Conservation (phyloP, 2,113 vertebrate genomes). For the Oncorhynchus nerka region DNA sequence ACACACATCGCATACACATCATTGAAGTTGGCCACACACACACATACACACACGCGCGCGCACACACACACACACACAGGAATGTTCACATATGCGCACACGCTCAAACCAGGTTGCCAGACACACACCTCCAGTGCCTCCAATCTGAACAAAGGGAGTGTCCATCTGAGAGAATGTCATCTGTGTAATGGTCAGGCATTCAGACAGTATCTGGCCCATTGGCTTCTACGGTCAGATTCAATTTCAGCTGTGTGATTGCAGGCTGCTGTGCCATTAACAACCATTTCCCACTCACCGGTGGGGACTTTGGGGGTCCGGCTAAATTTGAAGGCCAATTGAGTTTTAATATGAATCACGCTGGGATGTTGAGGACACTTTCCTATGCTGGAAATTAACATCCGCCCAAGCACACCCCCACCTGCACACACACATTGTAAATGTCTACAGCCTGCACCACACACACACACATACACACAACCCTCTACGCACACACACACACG, state of each 20-base stretch:
- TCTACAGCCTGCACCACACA: slow-evolving; percentile 25
- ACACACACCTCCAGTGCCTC: background rate
- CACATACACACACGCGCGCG: background rate
- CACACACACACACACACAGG: slow-evolving; percentile 10
- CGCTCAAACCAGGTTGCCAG: background rate
- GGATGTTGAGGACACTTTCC: slow-evolving; percentile 68
- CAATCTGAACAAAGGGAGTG: background rate
- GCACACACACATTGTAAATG: slow-evolving; percentile 22
- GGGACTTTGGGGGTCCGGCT: slow-evolving; percentile 70
- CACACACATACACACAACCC: background rate
- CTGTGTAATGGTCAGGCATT: slow-evolving; percentile 67
- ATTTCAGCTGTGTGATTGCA: slow-evolving; percentile 67
- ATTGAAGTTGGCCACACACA: background rate
- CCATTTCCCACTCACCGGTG: slow-evolving; percentile 55
- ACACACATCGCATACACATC: too few relatives aligned
- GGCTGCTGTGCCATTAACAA: slow-evolving; percentile 61
- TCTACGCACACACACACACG: background rate
- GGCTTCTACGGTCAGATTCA: slow-evolving; percentile 74
- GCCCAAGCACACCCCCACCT: slow-evolving; percentile 39
- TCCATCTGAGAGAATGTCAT: slow-evolving; percentile 47
- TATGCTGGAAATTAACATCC: slow-evolving; percentile 70
- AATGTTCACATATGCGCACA: background rate
- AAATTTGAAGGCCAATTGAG: slow-evolving; percentile 80
- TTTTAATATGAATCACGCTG: slow-evolving; percentile 79
- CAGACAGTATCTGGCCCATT: slow-evolving; percentile 68